Base-by-base conservation (phyloP, 2,888 invertebrate genomes). In the Agonopterix subpropinquella region DNA sequence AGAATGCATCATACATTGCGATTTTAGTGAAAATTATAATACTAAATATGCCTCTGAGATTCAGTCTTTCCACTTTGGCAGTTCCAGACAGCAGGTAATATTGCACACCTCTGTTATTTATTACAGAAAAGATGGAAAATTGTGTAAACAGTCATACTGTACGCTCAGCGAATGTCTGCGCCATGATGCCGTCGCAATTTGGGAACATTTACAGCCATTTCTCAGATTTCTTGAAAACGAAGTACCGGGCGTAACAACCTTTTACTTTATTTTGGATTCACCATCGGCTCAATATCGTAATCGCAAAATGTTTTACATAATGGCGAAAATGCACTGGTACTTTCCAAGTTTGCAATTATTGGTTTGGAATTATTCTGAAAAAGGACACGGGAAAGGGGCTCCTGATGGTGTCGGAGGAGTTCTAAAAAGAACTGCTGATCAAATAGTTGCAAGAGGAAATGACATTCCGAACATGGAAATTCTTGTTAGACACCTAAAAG, bases 391-490 rank as follows among this genome's bases (percentile, higher is more conserved):
- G n/a, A 55, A 55, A 49, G 55, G 53, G 36, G 50, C 53, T 2
- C 55, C 53, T 41, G 47, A 56, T 47, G 53, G 53, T n/a, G 47
- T 56, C 9, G 53, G 55, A 15, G 55, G 52, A 41, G 48, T 46
- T 41, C n/a, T 56, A 11, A 51, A 55, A 50, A 43, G 50, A 15
- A 8, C 11, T 13, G 8, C 10, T 43, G 43, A 43, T 28, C 8
- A 15, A 7, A 10, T 11, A 10, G 43, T 43, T 15, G 43, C 43
- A 5, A 11, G 11, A 15, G 43, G 43, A 18, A 11, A 15, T 8
- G 28, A 43, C 15, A 28, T 41, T 41, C 5, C 44, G 35, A 10
- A 35, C 13, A n/a, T 44, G 28, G 41, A 41, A 41, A 41, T 11
- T 7, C 11, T 41, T 9, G 8, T 41, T 1, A n/a, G 10, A 9